These are phyloP conservation scores for Cyphomyrus plagiostoma DNA, from an alignment of 2,113 vertebrate species.

Conservation along the genomic window DNA sequence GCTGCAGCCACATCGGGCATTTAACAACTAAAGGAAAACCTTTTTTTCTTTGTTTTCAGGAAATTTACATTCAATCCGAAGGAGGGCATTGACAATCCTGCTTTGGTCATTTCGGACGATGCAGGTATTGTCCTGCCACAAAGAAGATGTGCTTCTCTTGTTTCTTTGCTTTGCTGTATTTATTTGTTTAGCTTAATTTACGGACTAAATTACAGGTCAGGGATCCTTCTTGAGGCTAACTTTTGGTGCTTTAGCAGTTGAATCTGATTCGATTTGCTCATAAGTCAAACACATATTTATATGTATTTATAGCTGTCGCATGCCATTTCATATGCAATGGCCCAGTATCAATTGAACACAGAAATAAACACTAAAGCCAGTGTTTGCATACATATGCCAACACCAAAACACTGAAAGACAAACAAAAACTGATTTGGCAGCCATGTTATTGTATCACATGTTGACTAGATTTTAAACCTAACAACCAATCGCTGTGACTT, in stretches of 20 bases:
- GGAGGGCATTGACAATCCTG: slow-evolving; percentile 88
- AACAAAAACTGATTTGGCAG: neutral
- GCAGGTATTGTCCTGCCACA: slow-evolving; percentile 55
- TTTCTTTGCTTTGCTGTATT: neutral
- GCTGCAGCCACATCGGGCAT: neutral
- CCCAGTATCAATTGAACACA: neutral
- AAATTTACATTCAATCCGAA: slow-evolving; percentile 85
- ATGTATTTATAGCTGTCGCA: neutral
- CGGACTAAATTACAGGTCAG: neutral
- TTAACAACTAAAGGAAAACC: neutral
- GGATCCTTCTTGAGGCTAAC: neutral
- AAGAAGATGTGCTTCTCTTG: neutral
- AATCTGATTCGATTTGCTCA: neutral
- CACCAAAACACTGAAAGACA: neutral
- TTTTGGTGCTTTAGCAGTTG: neutral
- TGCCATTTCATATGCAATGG: neutral
- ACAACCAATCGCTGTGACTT: neutral
- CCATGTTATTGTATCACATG: neutral
- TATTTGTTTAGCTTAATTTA: neutral
- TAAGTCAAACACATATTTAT: neutral
- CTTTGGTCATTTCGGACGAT: slow-evolving; percentile 75
- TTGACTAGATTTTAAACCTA: neutral
- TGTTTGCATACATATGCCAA: neutral
- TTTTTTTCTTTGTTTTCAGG: slow-evolving; percentile 54
- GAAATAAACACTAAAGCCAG: neutral